These are phyloP conservation scores for Fregetta grallaria DNA, from an alignment of 2,113 vertebrate genomes.

Conservation along the genomic window DNA sequence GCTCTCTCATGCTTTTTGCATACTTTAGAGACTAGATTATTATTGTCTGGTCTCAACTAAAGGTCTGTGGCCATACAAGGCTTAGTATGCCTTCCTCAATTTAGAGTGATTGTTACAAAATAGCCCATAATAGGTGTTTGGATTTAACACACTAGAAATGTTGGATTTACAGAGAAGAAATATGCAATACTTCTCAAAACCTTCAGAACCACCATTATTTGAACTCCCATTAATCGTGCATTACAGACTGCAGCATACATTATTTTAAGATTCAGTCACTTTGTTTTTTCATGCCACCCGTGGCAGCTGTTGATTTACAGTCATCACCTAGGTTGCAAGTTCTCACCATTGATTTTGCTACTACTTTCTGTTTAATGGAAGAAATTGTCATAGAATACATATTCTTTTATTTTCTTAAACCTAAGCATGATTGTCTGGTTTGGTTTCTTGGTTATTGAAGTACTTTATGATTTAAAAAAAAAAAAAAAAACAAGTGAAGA, in stretches of 20 bases:
- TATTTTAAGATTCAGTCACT: not conserved
- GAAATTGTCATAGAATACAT: not conserved
- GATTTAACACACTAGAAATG: not conserved
- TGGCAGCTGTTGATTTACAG: not conserved
- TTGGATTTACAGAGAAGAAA: not conserved
- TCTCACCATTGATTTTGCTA: not conserved
- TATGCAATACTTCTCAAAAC: not conserved
- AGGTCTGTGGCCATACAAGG: constrained; percentile 66
- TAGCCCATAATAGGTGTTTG: not conserved
- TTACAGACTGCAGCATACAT: not conserved
- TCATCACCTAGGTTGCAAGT: not conserved
- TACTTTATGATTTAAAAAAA: not conserved
- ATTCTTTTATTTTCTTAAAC: not conserved
- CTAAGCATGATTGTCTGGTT: not conserved
- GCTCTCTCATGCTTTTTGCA: constrained; percentile 36
- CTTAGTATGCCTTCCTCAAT: not conserved
- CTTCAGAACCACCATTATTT: not conserved
- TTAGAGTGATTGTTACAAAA: not conserved
- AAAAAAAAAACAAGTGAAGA: not conserved
- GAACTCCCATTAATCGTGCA: not conserved
- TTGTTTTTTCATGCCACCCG: not conserved
- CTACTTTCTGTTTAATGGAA: not conserved
- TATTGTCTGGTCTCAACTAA: constrained; percentile 32
- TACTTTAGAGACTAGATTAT: constrained; percentile 54
- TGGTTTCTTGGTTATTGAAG: not conserved